phyloP scores from a whole-genome alignment of 2,113 vertebrate species.

The Mirza zaza region DNA sequence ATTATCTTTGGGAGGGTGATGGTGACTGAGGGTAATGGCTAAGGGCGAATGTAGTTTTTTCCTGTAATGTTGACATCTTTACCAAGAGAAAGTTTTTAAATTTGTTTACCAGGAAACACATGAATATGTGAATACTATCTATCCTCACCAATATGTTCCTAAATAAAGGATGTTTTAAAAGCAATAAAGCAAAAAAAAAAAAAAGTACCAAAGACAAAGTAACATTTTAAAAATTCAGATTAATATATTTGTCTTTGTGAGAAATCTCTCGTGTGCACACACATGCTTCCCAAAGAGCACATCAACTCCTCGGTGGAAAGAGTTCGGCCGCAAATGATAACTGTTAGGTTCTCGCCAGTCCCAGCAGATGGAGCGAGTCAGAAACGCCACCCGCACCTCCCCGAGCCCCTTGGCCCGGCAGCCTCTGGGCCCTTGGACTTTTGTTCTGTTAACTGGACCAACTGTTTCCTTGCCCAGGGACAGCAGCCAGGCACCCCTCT shows the following conservation, averaged over 20 bases:
- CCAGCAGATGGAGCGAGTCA: neutral
- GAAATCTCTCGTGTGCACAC: neutral
- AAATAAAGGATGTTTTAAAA: neutral
- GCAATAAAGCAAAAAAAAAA: neutral
- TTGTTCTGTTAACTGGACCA: accelerated
- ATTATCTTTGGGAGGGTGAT: accelerated
- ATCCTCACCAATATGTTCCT: neutral
- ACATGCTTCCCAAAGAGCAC: neutral
- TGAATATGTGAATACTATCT: neutral
- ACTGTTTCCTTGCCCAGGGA: too few relatives aligned
- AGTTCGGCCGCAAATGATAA: neutral
- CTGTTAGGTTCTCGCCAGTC: too few relatives aligned
- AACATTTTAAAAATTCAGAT: neutral
- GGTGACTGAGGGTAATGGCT: neutral
- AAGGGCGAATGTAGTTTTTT: neutral
- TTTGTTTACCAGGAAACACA: neutral
- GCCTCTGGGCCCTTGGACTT: neutral
- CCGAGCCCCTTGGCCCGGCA: neutral
- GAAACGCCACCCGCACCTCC: neutral
- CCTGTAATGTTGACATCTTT: neutral
- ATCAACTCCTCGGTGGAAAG: accelerated
- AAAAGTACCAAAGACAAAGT: neutral
- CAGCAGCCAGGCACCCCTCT: neutral
- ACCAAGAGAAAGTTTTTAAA: neutral
- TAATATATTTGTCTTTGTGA: neutral